phyloP scores from a whole-genome alignment of 2,113 vertebrate genomes.

The Leptobrachium leishanense region DNA sequence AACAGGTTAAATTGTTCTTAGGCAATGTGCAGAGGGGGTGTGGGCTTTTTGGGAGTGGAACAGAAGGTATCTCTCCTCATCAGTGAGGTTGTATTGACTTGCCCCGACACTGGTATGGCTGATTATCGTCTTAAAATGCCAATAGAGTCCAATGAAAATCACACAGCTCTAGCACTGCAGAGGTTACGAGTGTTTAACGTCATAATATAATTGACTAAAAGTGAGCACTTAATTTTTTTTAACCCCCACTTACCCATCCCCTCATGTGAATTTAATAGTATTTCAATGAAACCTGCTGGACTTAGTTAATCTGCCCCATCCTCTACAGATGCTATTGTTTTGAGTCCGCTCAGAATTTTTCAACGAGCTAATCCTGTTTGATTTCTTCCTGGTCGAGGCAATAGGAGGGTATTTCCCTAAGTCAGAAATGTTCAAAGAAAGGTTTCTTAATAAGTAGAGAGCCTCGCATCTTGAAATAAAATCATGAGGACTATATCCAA shows the following conservation, averaged over 20 bases:
- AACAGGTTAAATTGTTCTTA: conserved; percentile 1
- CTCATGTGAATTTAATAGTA: neutral
- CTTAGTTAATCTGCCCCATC: conserved; percentile 4
- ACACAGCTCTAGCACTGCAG: too few relatives aligned
- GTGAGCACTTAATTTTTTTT: neutral
- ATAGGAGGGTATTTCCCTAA: conserved; percentile 32
- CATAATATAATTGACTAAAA: conserved; percentile 17
- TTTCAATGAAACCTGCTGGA: neutral
- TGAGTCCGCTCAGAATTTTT: conserved; percentile 28
- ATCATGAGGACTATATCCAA: conserved; percentile 14
- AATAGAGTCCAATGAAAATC: neutral
- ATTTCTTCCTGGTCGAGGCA: conserved; percentile 47
- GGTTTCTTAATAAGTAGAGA: conserved; percentile 1
- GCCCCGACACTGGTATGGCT: conserved; percentile 6
- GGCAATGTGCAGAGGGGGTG: conserved; percentile 18
- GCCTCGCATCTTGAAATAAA: conserved; percentile 21
- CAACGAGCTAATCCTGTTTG: conserved; percentile 52
- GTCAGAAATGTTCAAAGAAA: conserved; percentile 35
- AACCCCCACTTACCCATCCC: neutral
- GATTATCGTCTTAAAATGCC: conserved; percentile 1
- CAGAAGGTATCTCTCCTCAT: conserved; percentile 7
- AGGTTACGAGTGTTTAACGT: neutral
- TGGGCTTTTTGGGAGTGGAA: conserved; percentile 34
- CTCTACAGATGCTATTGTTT: conserved; percentile 8
- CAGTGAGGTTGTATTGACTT: conserved; percentile 3